Evolutionary conservation across 2,797 vertebrate genomes (phyloP).

Genomic region (Acridotheres tristis): DNA sequence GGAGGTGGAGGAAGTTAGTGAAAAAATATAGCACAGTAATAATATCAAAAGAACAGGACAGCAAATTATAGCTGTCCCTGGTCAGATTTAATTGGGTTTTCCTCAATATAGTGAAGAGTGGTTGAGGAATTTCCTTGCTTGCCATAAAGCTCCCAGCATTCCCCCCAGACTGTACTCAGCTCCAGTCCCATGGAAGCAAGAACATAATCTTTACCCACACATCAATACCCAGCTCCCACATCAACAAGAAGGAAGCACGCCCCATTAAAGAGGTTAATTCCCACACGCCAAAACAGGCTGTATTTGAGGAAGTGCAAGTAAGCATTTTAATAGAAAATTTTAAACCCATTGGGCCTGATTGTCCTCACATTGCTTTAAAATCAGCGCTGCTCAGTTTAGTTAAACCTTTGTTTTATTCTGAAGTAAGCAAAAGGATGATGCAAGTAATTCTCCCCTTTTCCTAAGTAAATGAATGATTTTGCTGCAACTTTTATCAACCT

Average conservation of each 20-base stretch:
- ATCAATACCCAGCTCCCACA: constrained; percentile 47
- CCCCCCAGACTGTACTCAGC: constrained; percentile 46
- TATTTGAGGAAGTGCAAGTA: constrained; percentile 47
- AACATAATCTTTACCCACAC: constrained; percentile 61
- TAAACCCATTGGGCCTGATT: constrained; percentile 16
- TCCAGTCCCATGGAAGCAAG: constrained; percentile 56
- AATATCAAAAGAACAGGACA: constrained; percentile 45
- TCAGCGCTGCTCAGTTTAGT: not conserved
- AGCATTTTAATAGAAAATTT: constrained; percentile 62
- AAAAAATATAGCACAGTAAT: constrained; percentile 37
- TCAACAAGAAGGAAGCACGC: constrained; percentile 53
- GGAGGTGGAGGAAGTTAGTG: constrained; percentile 39
- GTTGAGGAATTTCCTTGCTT: constrained; percentile 62
- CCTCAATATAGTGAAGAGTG: constrained; percentile 10
- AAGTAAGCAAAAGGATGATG: not conserved
- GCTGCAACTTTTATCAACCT: not conserved
- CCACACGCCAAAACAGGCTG: not conserved
- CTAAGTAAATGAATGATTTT: not conserved
- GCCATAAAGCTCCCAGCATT: constrained; percentile 61
- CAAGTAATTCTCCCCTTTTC: not conserved
- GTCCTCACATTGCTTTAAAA: constrained; percentile 23
- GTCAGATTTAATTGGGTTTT: constrained; percentile 69
- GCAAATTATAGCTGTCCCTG: constrained; percentile 53
- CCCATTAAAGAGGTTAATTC: constrained; percentile 62
- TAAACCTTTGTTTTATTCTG: not conserved